Evolutionary conservation across 2,888 invertebrate genomes (phyloP).

Genomic region (Calephelis perditalis): DNA sequence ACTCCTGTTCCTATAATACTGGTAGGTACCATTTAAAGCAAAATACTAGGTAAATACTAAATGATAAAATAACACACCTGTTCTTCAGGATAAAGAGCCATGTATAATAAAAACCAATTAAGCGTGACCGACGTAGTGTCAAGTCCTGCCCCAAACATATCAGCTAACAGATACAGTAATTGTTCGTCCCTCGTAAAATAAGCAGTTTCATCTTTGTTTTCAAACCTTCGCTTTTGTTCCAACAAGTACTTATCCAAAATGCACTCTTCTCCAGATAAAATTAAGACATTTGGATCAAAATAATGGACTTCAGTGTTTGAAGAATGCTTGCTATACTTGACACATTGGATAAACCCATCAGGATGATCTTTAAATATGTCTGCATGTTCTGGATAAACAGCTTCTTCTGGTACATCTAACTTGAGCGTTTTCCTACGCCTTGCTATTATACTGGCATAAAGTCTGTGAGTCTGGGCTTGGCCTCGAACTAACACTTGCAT

Average conservation of each 20-base stretch:
- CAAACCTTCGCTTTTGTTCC: constrained; percentile 76
- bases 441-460: constrained; percentile 83
- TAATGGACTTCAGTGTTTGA: constrained; percentile 52
- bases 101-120: constrained; percentile 88
- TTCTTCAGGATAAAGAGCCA: constrained; percentile 82
- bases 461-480: constrained; percentile 83
- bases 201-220: constrained; percentile 54
- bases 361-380: constrained; percentile 54
- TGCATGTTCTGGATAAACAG: constrained; percentile 46
- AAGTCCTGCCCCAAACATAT: constrained; percentile 91
- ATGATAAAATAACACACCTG: constrained; percentile 63
- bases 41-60: background rate
- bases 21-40: background rate
- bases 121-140: constrained; percentile 90
- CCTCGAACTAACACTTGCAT: constrained; percentile 83
- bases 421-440: constrained; percentile 65
- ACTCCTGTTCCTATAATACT: background rate
- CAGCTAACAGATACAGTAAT: constrained; percentile 85
- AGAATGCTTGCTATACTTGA: constrained; percentile 60
- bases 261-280: constrained; percentile 63
- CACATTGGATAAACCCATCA: constrained; percentile 60
- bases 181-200: constrained; percentile 81
- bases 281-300: constrained; percentile 59
- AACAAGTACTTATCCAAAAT: constrained; percentile 82
- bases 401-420: constrained; percentile 45